phyloP scores from a whole-genome alignment of 2,888 invertebrate species.

The Koerneria pararmatus region DNA sequence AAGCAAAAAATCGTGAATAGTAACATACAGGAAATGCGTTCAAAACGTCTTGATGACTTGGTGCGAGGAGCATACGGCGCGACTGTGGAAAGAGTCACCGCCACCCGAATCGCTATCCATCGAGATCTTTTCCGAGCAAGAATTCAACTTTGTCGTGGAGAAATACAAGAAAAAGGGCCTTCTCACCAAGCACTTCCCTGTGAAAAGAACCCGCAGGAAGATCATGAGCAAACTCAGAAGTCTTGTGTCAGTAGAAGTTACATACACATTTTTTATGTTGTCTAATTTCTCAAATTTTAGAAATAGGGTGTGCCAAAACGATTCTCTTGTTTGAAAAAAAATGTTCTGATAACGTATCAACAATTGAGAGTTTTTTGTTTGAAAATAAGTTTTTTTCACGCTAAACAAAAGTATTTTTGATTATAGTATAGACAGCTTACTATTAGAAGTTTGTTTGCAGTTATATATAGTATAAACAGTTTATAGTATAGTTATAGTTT shows the following conservation, averaged over 20 bases:
- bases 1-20: slow-evolving; percentile 16
- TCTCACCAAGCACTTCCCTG: slow-evolving; percentile 30
- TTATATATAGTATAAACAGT: too few relatives aligned
- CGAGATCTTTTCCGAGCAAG: slow-evolving; percentile 36
- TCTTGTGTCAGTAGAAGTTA: slow-evolving; percentile 29
- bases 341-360: too few relatives aligned
- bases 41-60: slow-evolving; percentile 96
- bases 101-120: slow-evolving; percentile 68
- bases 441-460: too few relatives aligned
- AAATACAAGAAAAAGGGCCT: slow-evolving; percentile 15
- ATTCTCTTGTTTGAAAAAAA: too few relatives aligned
- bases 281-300: neutral
- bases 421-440: too few relatives aligned
- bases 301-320: too few relatives aligned
- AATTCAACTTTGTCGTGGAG: slow-evolving; percentile 19
- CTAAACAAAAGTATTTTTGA: too few relatives aligned
- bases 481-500: too few relatives aligned
- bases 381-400: too few relatives aligned
- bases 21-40: slow-evolving; percentile 70
- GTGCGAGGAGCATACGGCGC: slow-evolving; percentile 94
- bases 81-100: slow-evolving; percentile 96
- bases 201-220: slow-evolving; percentile 38
- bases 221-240: slow-evolving; percentile 36
- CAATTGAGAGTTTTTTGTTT: too few relatives aligned
- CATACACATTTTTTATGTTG: neutral